phyloP scores from a whole-genome alignment of 2,113 vertebrate species.

The Stegostoma tigrinum region DNA sequence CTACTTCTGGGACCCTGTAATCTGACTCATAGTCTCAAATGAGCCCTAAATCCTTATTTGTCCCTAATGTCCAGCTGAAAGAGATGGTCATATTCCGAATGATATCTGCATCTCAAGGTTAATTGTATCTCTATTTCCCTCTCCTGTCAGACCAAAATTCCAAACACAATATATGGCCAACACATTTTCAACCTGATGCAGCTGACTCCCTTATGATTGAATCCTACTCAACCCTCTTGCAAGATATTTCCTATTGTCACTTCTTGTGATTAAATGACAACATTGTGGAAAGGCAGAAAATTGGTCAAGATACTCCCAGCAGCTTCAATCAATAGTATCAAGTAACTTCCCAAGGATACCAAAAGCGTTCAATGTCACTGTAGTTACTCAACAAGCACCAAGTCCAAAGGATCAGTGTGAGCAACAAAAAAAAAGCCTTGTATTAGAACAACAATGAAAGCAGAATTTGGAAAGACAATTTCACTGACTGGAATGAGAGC shows the following conservation, averaged over 20 bases:
- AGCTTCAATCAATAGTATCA: background rate
- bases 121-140: background rate
- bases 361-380: background rate
- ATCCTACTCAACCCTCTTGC: too few relatives aligned
- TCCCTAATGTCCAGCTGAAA: background rate
- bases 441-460: background rate
- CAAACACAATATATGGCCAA: background rate
- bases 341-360: too few relatives aligned
- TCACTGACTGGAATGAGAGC: too few relatives aligned
- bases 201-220: background rate
- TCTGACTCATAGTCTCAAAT: too few relatives aligned
- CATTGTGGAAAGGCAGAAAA: background rate
- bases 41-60: too few relatives aligned
- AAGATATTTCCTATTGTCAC: too few relatives aligned
- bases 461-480: background rate
- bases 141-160: background rate
- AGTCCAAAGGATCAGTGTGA: background rate
- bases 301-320: background rate
- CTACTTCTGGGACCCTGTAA: too few relatives aligned
- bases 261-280: too few relatives aligned
- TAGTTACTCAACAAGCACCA: background rate
- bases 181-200: background rate
- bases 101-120: background rate
- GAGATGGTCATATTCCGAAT: background rate
- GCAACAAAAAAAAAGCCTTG: background rate